Evolutionary conservation across 2,113 vertebrate genomes (phyloP), one percentile per base, ranked within the genome.

Genomic region (Myotis davidii): DNA sequence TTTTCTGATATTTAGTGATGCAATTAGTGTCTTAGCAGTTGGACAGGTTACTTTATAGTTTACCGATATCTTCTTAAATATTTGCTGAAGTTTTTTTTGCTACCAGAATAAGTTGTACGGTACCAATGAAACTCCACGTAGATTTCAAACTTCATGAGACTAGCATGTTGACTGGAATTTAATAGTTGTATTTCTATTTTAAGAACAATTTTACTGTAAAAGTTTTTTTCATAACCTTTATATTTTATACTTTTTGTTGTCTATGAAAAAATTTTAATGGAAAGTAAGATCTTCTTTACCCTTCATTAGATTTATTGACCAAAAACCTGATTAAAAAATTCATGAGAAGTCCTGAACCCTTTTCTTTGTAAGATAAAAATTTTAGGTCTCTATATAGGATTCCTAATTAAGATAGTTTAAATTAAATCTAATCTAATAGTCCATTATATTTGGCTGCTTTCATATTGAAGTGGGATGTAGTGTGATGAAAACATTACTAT

Each of bases 211-310:
- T 85, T 91, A n/a, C 20, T 50, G n/a, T n/a, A 76, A 77, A 78
- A 88, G 59, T 12, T 14, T 45, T 88, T 85, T 76, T 77, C 23
- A 52, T 45, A 34, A 85, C 4, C 0, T 78, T 48, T 37, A 16
- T 45, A 48, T 91, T 81, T 72, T 85, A 67, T 67, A 87, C n/a
- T 61, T 59, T 86, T 73, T 85, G 1, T 91, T 74, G 92, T 82
- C 64, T 76, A 11, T 65, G 86, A 69, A 88, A 52, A 77, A 13
- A 87, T 64, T 89, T 91, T 67, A 69, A 61, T 4, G 32, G 73
- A 70, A 95, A 91, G 86, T 82, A 72, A 56, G 54, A 59, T 56
- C 88, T 85, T 74, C 34, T 59, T 83, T 56, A 79, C 5, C 10
- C 27, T 86, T 84, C 11, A 23, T 87, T 29, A 64, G 37, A 84